Base-by-base conservation (phyloP, 2,113 vertebrate genomes). In the Centropus unirufus region DNA sequence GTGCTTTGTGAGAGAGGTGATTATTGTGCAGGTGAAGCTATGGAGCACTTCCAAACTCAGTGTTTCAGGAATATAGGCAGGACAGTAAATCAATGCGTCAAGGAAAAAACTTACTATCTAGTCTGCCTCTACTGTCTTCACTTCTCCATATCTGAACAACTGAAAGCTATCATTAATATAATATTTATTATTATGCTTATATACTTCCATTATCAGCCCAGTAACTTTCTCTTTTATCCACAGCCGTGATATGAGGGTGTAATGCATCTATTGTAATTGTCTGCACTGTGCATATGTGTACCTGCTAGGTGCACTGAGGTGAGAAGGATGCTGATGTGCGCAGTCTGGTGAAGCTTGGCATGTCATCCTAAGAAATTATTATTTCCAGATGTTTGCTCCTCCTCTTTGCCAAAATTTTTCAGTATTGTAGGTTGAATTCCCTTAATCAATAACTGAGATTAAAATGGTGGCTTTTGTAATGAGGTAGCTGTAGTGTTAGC, bases 121-220 rank as follows among this genome's bases (percentile, higher is more conserved):
- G 51, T 94, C 42, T 80, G 7, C 34, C 52, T 87, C 62, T 63
- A 21, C n/a, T 87, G 39, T 78, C 83, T 89, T 75, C 58, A 54
- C 54, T 29, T 29, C 49, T 91, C 54, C 30, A 6, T 87, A 80
- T 80, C 55, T 44, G 72, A 87, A 66, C 40, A 74, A 20, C 52
- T 78, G 64, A 85, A 89, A 69, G 67, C 74, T 83, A 46, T 94
- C 95, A 90, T 83, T 89, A 91, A 82, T 90, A 24, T 23, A 10
- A 32, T 81, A 19, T 79, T 94, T 94, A 73, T 88, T 91, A 34
- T 52, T 78, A 29, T 83, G 14, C 52, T 70, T 92, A 32, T 67
- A 46, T 68, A 49, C 68, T 75, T 81, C 44, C 76, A 12, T 89
- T 86, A 47, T n/a, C 30, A 26, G 83, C 62, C 51, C 1, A 2